These are phyloP conservation scores for Hyppa rectilinea DNA, from an alignment of 2,888 invertebrate genomes.

Conservation along the genomic window DNA sequence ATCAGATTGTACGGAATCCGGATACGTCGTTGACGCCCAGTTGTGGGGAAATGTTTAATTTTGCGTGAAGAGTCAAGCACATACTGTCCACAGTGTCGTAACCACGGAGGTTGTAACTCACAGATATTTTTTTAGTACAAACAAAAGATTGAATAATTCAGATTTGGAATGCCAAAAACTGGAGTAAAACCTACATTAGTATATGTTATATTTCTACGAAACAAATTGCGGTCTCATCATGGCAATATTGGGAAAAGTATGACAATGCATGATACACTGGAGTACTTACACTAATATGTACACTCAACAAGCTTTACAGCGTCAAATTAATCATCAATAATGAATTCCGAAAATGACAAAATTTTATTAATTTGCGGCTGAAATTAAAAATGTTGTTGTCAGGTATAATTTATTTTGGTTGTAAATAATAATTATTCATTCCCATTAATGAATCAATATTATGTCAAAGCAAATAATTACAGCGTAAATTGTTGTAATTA, in stretches of 20 bases:
- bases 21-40: constrained; percentile 58
- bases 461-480: constrained; percentile 26
- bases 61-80: constrained; percentile 57
- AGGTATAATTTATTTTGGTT: neutral
- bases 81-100: constrained; percentile 12
- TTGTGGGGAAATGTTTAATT: constrained; percentile 65
- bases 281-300: neutral
- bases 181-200: neutral
- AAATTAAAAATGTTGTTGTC: constrained; percentile 20
- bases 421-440: neutral
- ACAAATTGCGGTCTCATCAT: neutral
- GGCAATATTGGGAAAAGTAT: neutral
- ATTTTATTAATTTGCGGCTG: constrained; percentile 7
- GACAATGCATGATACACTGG: neutral
- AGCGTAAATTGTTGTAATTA: too few species aligned
- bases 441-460: neutral
- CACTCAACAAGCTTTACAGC: constrained; percentile 6
- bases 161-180: neutral
- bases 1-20: constrained; percentile 56
- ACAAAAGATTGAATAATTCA: neutral
- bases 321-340: constrained; percentile 3
- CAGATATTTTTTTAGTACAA: constrained; percentile 14
- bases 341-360: neutral
- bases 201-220: constrained; percentile 8
- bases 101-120: constrained; percentile 40